Percentiles rank a stretch among this genome's conserved stretches.
Conservation (phyloP, 2,113 vertebrate species). For the Nematolebias whitei region DNA sequence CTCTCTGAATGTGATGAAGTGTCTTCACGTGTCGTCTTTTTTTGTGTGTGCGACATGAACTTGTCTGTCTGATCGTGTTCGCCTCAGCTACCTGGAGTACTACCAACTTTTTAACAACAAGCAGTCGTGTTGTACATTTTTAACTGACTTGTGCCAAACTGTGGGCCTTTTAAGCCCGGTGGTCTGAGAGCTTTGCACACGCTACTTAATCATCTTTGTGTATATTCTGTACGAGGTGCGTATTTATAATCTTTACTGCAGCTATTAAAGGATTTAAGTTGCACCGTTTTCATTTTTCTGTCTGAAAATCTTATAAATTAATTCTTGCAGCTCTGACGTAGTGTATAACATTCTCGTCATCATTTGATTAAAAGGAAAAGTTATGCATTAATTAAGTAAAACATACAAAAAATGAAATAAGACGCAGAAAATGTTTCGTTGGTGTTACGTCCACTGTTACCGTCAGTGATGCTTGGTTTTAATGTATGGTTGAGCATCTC, state of each 20-base stretch:
- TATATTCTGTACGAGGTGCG: conserved; percentile 27
- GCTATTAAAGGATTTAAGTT: conserved; percentile 48
- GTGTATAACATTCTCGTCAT: no score
- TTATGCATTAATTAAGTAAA: no score
- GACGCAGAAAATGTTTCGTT: no score
- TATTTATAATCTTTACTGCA: conserved; percentile 59
- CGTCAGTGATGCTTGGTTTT: no score
- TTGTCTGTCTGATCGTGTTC: conserved; percentile 9
- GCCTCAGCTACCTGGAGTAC: neutral
- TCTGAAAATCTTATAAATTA: neutral
- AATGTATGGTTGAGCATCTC: no score
- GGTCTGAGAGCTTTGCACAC: conserved; percentile 58
- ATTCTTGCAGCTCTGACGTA: no score
- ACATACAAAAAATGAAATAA: no score
- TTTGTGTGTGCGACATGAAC: conserved; percentile 27
- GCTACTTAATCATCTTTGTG: conserved; percentile 30
- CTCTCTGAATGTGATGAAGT: conserved; percentile 66
- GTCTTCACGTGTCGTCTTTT: conserved; percentile 36
- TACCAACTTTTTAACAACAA: conserved; percentile 28
- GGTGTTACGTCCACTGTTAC: no score
- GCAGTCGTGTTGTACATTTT: conserved; percentile 48
- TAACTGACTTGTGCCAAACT: conserved; percentile 59
- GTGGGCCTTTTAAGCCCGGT: conserved; percentile 17
- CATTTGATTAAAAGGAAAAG: no score
- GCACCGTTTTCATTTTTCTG: conserved; percentile 17